Conservation (phyloP, 2,113 vertebrate genomes). For the Gila orcuttii region DNA sequence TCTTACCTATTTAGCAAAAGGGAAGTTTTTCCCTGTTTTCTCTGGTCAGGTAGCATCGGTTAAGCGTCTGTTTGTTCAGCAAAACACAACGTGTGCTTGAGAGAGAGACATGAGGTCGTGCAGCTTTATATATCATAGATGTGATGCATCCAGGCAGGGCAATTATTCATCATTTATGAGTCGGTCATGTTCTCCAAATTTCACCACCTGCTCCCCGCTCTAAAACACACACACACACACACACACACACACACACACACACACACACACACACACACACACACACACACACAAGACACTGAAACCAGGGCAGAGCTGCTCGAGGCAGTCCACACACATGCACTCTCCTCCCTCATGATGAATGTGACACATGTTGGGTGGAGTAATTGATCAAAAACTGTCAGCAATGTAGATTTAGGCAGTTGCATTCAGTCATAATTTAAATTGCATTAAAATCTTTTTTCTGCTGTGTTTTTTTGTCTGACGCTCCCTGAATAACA, state of each 20-base stretch:
- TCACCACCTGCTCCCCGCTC: conserved; percentile 52
- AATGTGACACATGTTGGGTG: conserved; percentile 30
- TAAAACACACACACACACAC: conserved; percentile 20
- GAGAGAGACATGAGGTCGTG: background rate
- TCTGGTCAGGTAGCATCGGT: too few species aligned
- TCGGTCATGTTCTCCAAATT: conserved; percentile 50
- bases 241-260: too few species aligned
- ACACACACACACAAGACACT: background rate
- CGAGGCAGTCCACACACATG: conserved; percentile 6
- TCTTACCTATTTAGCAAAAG: too few species aligned
- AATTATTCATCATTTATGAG: conserved; percentile 56
- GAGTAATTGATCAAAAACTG: conserved; percentile 30
- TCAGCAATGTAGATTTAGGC: conserved; percentile 29
- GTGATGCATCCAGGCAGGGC: conserved; percentile 23
- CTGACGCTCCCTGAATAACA: conserved; percentile 1
- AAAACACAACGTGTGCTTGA: background rate
- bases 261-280: too few species aligned
- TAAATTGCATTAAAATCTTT: conserved; percentile 9
- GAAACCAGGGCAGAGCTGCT: conserved; percentile 35
- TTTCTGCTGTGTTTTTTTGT: conserved; percentile 17
- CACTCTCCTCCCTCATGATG: background rate
- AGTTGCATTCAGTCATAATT: conserved; percentile 13
- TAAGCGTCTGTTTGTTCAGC: background rate
- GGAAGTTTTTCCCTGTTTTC: too few species aligned
- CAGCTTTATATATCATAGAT: conserved; percentile 38